These are phyloP conservation scores for Oscheius sp. DNA, from an alignment of 2,888 invertebrate species.

Conservation along the genomic window DNA sequence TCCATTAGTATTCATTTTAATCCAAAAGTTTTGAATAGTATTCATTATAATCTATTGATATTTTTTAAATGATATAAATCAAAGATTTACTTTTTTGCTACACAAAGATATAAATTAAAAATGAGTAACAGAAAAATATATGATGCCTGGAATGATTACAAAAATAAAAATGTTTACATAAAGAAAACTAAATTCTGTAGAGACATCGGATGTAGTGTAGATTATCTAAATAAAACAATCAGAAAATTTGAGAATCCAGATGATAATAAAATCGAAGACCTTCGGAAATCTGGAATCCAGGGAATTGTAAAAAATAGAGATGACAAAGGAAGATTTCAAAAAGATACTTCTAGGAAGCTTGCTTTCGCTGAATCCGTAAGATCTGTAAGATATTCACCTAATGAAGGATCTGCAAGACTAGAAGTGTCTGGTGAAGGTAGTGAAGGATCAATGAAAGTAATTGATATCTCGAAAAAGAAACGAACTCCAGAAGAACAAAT, in stretches of 20 bases:
- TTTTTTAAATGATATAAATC: conserved; percentile 27
- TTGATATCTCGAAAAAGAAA: too few species aligned
- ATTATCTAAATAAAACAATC: neutral
- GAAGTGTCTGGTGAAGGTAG: too few species aligned
- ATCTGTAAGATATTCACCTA: too few species aligned
- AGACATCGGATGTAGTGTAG: too few species aligned
- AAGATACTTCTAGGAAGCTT: neutral
- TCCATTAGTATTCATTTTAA: conserved; percentile 27
- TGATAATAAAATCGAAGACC: conserved; percentile 4
- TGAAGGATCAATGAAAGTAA: too few species aligned
- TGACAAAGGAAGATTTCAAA: conserved; percentile 17
- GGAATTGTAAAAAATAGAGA: too few species aligned
- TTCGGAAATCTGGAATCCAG: neutral
- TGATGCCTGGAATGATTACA: conserved; percentile 11
- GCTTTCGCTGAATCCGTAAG: too few species aligned
- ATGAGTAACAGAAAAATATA: too few species aligned
- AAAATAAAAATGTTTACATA: conserved; percentile 2
- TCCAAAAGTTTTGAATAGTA: conserved; percentile 10
- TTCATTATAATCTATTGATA: conserved; percentile 25
- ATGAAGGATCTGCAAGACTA: too few species aligned
- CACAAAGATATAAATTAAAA: neutral
- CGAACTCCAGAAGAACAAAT: conserved; percentile 22
- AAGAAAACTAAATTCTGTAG: conserved; percentile 13
- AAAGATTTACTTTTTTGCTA: neutral
- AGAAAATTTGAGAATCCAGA: neutral